phyloP scores from a whole-genome alignment of 2,797 vertebrate genomes.

The Phrynocephalus vlangalii region DNA sequence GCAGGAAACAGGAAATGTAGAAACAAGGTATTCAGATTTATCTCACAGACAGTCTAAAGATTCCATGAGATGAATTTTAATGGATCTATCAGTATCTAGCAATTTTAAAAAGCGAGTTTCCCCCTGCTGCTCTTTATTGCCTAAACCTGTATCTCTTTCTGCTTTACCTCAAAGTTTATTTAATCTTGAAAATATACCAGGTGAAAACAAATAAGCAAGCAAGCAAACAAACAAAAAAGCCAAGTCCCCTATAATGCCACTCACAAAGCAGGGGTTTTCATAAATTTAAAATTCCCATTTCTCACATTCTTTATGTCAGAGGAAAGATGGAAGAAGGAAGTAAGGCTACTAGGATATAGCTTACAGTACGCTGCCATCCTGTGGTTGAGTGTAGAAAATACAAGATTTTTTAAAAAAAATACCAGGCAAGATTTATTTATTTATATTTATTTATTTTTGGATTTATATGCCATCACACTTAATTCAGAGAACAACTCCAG shows the following conservation, averaged over 20 bases:
- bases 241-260: background rate
- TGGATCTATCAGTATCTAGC: background rate
- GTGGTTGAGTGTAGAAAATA: slow-evolving; percentile 33
- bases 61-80: slow-evolving; percentile 40
- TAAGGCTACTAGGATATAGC: slow-evolving; percentile 34
- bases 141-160: slow-evolving; percentile 10
- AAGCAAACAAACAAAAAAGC: background rate
- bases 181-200: slow-evolving; percentile 18
- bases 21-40: slow-evolving; percentile 27
- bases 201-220: no score
- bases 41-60: slow-evolving; percentile 22
- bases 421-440: no score
- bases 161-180: slow-evolving; percentile 32
- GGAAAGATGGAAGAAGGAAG: background rate
- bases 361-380: slow-evolving; percentile 69
- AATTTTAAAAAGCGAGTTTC: slow-evolving; percentile 23
- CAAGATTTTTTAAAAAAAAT: background rate
- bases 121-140: slow-evolving; percentile 15
- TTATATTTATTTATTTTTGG: no score
- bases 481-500: no score
- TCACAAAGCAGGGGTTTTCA: slow-evolving; percentile 36
- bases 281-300: slow-evolving; percentile 41
- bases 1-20: background rate
- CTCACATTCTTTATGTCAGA: background rate
- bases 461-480: no score